A percentile compares a stretch with the other conserved stretches of the same genome.
phyloP scores from a whole-genome alignment of 2,113 vertebrate species.

The Psephotus haematonotus region DNA sequence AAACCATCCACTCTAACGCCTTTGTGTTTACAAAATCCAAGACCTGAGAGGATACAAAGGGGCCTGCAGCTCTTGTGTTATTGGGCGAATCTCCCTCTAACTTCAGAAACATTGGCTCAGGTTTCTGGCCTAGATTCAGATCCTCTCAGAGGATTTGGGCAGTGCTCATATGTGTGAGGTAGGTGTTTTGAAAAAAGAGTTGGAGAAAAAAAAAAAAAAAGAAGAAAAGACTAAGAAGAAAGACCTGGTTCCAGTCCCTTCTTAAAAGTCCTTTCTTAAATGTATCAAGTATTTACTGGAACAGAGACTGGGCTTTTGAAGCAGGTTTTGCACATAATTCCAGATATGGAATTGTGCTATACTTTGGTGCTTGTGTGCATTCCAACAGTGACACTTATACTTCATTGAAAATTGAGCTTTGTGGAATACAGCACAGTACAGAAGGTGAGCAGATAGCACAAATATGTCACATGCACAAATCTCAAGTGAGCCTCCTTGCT shows the following conservation, averaged over 20 bases:
- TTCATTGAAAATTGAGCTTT: neutral
- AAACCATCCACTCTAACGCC: neutral
- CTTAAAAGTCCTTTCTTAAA: neutral
- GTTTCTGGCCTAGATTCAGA: neutral
- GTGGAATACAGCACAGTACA: neutral
- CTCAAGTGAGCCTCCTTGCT: neutral
- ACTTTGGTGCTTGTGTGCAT: neutral
- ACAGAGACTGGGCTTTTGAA: neutral
- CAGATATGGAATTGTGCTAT: neutral
- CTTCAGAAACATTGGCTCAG: neutral
- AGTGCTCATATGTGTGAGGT: neutral
- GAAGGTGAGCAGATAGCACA: neutral
- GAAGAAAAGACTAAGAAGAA: neutral
- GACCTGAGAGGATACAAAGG: neutral
- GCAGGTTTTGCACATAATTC: neutral
- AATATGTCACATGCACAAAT: neutral
- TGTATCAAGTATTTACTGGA: neutral
- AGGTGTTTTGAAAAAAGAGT: neutral
- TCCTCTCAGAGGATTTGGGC: neutral
- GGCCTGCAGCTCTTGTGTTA: neutral
- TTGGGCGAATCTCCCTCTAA: neutral
- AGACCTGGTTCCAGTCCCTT: neutral
- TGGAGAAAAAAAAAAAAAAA: neutral
- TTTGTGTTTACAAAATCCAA: neutral
- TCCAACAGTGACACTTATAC: neutral